Conservation (phyloP, 2,113 vertebrate species). For the Planiliza haematocheilus region DNA sequence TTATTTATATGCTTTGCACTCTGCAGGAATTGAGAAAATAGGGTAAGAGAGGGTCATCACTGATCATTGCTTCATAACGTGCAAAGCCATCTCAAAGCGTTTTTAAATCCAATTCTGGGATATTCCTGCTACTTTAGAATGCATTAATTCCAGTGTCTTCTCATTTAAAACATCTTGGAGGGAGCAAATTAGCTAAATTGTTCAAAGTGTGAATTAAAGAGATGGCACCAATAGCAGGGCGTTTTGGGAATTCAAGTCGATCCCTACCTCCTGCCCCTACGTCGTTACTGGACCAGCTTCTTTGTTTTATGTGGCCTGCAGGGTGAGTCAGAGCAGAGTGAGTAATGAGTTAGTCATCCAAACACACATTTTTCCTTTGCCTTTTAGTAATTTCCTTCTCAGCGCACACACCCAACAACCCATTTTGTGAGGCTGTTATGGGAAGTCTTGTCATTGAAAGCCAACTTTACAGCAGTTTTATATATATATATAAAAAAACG, state of each 20-base stretch:
- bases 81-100: neutral
- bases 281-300: slow-evolving; percentile 1
- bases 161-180: neutral
- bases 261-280: neutral
- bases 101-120: neutral
- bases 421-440: neutral
- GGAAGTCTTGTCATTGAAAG: neutral
- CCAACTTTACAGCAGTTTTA: too few relatives aligned
- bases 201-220: neutral
- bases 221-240: neutral
- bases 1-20: neutral
- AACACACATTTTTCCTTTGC: neutral
- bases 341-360: slow-evolving; percentile 56
- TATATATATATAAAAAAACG: too few relatives aligned
- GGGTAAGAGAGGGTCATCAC: neutral
- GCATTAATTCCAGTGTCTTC: neutral
- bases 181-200: neutral
- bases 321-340: slow-evolving; percentile 52
- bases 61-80: neutral
- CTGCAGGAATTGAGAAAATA: slow-evolving; percentile 13
- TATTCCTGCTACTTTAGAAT: neutral
- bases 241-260: neutral
- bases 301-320: slow-evolving; percentile 21
- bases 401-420: neutral
- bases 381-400: neutral